These are phyloP conservation scores for Heteronetta atricapilla DNA, from an alignment of 2,113 vertebrate genomes.

Conservation along the genomic window DNA sequence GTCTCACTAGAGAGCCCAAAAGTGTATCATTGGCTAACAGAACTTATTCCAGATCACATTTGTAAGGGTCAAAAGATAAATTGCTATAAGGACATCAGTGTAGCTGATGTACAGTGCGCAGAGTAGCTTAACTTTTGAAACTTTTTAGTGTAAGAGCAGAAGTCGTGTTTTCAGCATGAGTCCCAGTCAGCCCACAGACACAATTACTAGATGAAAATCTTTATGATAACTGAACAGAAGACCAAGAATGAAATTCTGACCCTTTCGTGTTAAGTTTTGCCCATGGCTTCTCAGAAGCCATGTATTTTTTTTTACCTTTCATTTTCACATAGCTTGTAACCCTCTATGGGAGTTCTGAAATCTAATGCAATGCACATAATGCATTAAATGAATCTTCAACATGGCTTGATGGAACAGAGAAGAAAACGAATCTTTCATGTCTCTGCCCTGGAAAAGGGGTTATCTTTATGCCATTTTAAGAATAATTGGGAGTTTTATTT, in stretches of 20 bases:
- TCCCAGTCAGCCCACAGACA: neutral
- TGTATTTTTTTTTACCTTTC: neutral
- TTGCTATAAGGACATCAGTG: neutral
- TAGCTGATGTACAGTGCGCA: neutral
- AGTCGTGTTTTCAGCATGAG: neutral
- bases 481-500: conserved; percentile 50
- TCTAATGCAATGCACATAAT: neutral
- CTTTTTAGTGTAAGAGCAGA: neutral
- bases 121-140: neutral
- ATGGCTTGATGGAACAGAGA: neutral
- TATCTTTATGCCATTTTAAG: conserved; percentile 13
- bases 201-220: conserved; percentile 48
- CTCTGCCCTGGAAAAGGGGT: neutral
- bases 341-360: conserved; percentile 2
- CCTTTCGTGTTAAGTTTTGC: conserved; percentile 11
- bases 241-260: neutral
- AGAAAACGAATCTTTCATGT: conserved; percentile 9
- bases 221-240: neutral
- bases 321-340: neutral
- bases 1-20: neutral
- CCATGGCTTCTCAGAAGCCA: conserved; percentile 11
- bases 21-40: neutral
- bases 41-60: accelerated
- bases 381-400: conserved; percentile 21
- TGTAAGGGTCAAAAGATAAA: neutral